Evolutionary conservation across 2,888 invertebrate genomes (phyloP).

Genomic region (Oeneis ivallda): DNA sequence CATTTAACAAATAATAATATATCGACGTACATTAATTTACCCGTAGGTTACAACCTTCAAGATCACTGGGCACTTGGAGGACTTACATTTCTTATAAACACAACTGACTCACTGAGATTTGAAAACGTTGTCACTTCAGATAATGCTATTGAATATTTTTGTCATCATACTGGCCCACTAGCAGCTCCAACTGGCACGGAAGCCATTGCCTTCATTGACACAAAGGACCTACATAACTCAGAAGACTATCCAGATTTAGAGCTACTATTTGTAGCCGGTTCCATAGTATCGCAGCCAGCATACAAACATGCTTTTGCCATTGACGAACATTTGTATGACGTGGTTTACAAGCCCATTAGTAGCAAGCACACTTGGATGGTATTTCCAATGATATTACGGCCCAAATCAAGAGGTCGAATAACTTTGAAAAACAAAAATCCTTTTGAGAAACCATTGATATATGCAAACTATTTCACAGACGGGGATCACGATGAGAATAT

Average conservation of each 20-base stretch:
- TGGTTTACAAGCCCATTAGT: constrained; percentile 66
- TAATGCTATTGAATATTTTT: constrained; percentile 79
- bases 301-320: constrained; percentile 60
- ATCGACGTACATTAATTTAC: constrained; percentile 81
- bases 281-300: constrained; percentile 64
- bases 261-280: constrained; percentile 78
- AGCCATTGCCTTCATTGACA: constrained; percentile 80
- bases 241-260: constrained; percentile 83
- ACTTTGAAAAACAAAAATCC: constrained; percentile 84
- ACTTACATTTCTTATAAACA: constrained; percentile 85
- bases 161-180: constrained; percentile 66
- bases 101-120: constrained; percentile 84
- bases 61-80: constrained; percentile 89
- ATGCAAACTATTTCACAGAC: constrained; percentile 84
- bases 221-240: constrained; percentile 62
- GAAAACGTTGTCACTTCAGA: constrained; percentile 67
- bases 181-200: constrained; percentile 68
- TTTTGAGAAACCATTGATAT: constrained; percentile 83
- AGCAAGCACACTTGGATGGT: constrained; percentile 76
- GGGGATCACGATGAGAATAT: constrained; percentile 79
- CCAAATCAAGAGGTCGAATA: constrained; percentile 83
- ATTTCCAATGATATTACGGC: constrained; percentile 83
- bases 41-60: constrained; percentile 89
- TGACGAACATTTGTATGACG: constrained; percentile 67
- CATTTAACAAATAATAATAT: constrained; percentile 83